Evolutionary conservation across 2,797 vertebrate genomes (phyloP), one percentile per base, ranked within the genome.

Genomic region (Cyprinella venusta): DNA sequence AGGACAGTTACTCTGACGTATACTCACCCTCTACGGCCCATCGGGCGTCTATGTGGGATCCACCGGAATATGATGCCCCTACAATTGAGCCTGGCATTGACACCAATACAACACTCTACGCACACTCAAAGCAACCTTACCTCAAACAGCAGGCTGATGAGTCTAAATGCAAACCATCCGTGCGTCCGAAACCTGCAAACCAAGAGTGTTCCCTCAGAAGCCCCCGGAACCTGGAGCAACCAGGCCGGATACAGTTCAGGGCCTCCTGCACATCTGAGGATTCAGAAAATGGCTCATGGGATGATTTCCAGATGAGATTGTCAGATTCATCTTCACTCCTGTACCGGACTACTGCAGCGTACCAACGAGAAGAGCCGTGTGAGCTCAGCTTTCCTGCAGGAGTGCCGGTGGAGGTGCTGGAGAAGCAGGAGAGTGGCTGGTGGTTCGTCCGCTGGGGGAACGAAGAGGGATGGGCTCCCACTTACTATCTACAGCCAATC

Each of bases 361-460:
- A 99, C 80, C 95, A 98, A 88, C 98, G 97, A 88, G 95, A 97
- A 84, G 96, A 98, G 89, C 97, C 98, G 85, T 97, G 97, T 0
- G 98, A 99, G 94, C 93, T 99, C 86, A 97, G 95, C 88, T 98
- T 99, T 87, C 95, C 97, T 0, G 96, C 96, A 0, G 97, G 96
- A 30, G 96, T 92, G 69, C 96, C 96, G 89, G 96, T 99, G 0
- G 96, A 98, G 72, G 96, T 99, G 64, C 89, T 99, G 8, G 97
- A 99, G 91, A 98, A 97, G 88, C 94, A 96, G 91, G 95, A 97
- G 36, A 98, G 97, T 0, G 98, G 98, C 12, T 99, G 98, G 98
- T 99, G 98, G 98, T 99, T 95, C 69, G 91, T 99, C 84, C 95
- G 94, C 68, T 96, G 95, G 0, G 95, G 96, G 88, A 94, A 95